These are phyloP conservation scores for Phainopepla nitens DNA, from an alignment of 2,113 vertebrate genomes.

Conservation along the genomic window DNA sequence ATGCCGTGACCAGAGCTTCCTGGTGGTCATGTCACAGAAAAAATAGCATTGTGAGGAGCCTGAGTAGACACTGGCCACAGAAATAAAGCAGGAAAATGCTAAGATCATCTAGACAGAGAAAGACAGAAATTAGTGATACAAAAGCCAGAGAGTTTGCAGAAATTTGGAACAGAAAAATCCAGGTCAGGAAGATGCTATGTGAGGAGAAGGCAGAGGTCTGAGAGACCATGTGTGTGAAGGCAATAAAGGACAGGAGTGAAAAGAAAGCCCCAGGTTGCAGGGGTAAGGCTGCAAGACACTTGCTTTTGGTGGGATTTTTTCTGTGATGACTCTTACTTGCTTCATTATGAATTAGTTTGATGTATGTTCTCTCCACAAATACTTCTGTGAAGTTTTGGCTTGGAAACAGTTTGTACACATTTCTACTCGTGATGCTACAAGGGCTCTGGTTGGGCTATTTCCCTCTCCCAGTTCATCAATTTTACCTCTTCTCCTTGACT, in stretches of 20 bases:
- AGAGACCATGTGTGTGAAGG: accelerated
- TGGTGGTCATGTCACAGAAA: neutral
- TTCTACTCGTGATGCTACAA: accelerated
- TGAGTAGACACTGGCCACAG: neutral
- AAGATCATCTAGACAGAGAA: neutral
- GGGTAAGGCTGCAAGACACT: neutral
- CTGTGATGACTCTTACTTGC: neutral
- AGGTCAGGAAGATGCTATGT: neutral
- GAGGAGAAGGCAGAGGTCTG: neutral
- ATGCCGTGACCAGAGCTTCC: neutral
- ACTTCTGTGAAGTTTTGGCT: neutral
- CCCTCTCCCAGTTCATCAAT: neutral
- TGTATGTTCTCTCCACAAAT: neutral
- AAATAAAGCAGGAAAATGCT: neutral
- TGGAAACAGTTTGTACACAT: neutral
- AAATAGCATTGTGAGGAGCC: neutral
- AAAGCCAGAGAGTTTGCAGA: neutral
- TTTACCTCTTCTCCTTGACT: neutral
- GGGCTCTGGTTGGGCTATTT: neutral
- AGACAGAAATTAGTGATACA: neutral
- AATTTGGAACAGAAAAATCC: neutral
- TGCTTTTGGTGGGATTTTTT: neutral
- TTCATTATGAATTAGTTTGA: neutral
- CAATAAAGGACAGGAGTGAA: neutral
- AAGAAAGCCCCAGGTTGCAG: neutral